Evolutionary conservation across 2,113 vertebrate genomes (phyloP).

Genomic region (Grallaria varia): DNA sequence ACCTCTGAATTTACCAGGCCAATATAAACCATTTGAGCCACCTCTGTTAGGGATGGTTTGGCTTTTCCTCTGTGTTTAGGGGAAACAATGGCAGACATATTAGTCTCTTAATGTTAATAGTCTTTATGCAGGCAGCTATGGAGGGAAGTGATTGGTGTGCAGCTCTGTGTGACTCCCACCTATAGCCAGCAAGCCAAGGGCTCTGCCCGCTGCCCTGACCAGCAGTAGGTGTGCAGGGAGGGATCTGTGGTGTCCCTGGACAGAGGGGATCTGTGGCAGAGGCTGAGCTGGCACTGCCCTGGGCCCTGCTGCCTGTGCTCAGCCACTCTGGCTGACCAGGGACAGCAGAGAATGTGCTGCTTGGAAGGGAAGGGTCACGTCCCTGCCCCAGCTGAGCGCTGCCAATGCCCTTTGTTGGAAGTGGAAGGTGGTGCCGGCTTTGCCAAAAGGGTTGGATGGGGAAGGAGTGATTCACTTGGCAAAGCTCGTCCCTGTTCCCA

Average conservation of each 20-base stretch:
- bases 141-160: neutral
- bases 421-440: neutral
- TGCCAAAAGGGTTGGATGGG: constrained; percentile 39
- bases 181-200: neutral
- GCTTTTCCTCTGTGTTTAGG: neutral
- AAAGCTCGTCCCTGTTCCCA: neutral
- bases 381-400: neutral
- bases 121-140: neutral
- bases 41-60: neutral
- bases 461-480: constrained; percentile 42
- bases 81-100: neutral
- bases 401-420: constrained; percentile 33
- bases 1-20: neutral
- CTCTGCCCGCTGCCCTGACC: neutral
- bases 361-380: neutral
- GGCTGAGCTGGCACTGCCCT: neutral
- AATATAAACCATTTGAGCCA: neutral
- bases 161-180: neutral
- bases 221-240: neutral
- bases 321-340: neutral
- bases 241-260: neutral
- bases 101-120: neutral
- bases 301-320: neutral
- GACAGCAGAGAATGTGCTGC: neutral
- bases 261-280: neutral